Evolutionary conservation across 2,888 invertebrate genomes (phyloP).

Genomic region (Hofmannophila pseudospretella): DNA sequence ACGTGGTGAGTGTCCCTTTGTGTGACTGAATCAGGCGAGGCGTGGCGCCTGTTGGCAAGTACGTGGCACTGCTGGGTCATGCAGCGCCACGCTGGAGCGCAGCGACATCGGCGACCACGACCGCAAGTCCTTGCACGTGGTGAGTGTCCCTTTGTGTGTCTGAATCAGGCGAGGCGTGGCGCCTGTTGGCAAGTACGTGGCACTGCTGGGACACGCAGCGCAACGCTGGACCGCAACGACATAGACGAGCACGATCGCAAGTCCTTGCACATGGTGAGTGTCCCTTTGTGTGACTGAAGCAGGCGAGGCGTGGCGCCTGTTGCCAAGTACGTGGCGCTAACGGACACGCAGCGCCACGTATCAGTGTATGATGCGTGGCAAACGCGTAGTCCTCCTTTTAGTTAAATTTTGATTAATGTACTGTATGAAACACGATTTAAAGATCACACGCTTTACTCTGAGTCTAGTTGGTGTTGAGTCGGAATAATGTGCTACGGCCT

Average conservation of each 20-base stretch:
- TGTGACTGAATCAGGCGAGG: too few species aligned
- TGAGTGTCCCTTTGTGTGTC: too few species aligned
- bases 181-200: too few species aligned
- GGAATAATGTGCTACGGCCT: too few species aligned
- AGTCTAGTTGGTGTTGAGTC: too few species aligned
- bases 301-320: slow-evolving; percentile 55
- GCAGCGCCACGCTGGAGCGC: slow-evolving; percentile 24
- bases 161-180: too few species aligned
- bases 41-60: slow-evolving; percentile 62
- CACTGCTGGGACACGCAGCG: slow-evolving; percentile 43
- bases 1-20: slow-evolving; percentile 32
- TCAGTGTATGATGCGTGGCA: too few species aligned
- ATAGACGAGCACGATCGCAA: slow-evolving; percentile 17
- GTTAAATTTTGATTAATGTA: too few species aligned
- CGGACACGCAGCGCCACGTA: slow-evolving; percentile 34
- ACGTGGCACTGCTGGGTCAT: slow-evolving; percentile 59
- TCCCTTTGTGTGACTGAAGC: too few species aligned
- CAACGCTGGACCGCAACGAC: slow-evolving; percentile 19
- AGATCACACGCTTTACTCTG: too few species aligned
- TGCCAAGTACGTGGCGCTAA: slow-evolving; percentile 67
- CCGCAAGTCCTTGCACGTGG: slow-evolving; percentile 24
- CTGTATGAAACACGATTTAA: too few species aligned
- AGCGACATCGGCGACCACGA: slow-evolving; percentile 18
- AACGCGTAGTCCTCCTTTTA: too few species aligned
- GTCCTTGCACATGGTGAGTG: slow-evolving; percentile 26